Evolutionary conservation across 2,797 vertebrate species (phyloP), one percentile per base, ranked within the genome.

Genomic region (Micropoecilia bifurca): DNA sequence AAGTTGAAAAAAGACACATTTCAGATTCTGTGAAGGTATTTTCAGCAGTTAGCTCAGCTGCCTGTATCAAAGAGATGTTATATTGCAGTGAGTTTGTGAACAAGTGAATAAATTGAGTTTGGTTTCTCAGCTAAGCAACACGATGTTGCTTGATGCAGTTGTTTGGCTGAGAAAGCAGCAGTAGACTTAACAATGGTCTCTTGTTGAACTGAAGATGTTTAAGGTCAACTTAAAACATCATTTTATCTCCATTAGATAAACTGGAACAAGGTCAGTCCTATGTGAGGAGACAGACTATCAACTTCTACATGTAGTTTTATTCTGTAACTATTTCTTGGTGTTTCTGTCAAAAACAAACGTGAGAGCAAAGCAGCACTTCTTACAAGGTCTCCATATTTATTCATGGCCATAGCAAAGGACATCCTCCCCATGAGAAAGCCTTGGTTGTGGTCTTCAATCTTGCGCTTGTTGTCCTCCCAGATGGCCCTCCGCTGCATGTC

Each of bases 381-480:
- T 82, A 96, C 96, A 85, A 96, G 85, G 81, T 95, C 96, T 81
- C 96, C 96, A 47, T 95, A 96, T 92, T 93, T 96, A 84, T 96
- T 96, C 95, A 96, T 96, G 73, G 91, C 80, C 96, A 96, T 95
- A 10, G 84, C 81, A 75, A 95, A 96, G 1, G 83, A 81, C 79
- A 80, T 95, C 74, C 63, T 84, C 46, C 96, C 95, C 72, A 84
- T 87, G 6, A 84, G 79, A 81, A 90, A 95, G 10, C 91, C 77
- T 0, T 83, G 78, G 61, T 96, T 96, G 80, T 95, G 95, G 68
- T 93, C 84, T 25, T 95, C 91, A 30, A 96, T 96, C 66, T 84
- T 73, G 69, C 20, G 76, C 74, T 85, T 87, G 89, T 96, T 96
- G 6, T 83, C 84, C 85, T 95, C 92, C 96, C 96, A 96, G 89